Percentiles rank a stretch among this genome's conserved stretches.
phyloP scores from a whole-genome alignment of 2,888 invertebrate genomes.

The Drosophila fulvimacula region DNA sequence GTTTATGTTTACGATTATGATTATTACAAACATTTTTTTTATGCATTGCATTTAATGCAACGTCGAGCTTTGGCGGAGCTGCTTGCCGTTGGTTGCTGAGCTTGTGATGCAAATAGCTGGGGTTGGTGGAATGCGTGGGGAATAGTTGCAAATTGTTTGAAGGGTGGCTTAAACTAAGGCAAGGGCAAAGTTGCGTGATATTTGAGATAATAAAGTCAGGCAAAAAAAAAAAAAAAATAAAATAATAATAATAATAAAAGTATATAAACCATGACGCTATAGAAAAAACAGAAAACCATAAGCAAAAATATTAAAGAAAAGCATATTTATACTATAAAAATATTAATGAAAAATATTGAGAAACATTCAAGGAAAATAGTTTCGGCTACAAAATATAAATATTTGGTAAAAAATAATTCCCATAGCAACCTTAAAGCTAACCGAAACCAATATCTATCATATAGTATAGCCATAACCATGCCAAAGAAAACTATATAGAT shows the following conservation, averaged over 20 bases:
- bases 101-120: constrained; percentile 30
- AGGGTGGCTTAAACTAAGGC: constrained; percentile 28
- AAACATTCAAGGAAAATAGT: not conserved
- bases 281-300: constrained; percentile 28
- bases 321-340: constrained; percentile 1
- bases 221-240: constrained; percentile 12
- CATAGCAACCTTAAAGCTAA: constrained; percentile 14
- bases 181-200: constrained; percentile 23
- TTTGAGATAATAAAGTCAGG: constrained; percentile 25
- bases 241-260: too few species aligned
- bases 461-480: constrained; percentile 64
- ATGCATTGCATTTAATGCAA: constrained; percentile 65
- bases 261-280: constrained; percentile 8
- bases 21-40: constrained; percentile 49
- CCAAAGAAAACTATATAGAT: constrained; percentile 50
- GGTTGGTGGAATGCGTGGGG: not conserved
- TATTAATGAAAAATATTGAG: not conserved
- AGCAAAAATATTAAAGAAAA: constrained; percentile 19
- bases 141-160: not conserved
- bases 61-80: constrained; percentile 38
- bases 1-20: constrained; percentile 44
- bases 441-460: constrained; percentile 44
- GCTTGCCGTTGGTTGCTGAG: too few species aligned
- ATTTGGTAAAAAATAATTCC: not conserved
- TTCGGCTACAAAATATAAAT: constrained; percentile 6